Conservation (phyloP, 2,797 vertebrate genomes). For the Synaphobranchus kaupii region DNA sequence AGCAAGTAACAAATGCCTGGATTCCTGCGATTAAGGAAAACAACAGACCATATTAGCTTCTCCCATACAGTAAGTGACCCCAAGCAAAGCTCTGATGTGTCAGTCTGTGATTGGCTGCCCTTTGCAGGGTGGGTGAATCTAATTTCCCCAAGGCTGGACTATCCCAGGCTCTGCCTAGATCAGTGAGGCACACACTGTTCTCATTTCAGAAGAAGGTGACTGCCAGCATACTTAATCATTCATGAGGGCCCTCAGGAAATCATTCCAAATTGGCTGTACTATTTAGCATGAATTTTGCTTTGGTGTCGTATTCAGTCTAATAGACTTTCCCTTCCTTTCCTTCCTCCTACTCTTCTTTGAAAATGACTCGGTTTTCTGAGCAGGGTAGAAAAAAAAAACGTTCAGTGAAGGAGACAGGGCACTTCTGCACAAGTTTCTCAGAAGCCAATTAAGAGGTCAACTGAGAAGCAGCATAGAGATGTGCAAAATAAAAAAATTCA, state of each 20-base stretch:
- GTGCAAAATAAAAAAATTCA: background rate
- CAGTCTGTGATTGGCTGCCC: slow-evolving; percentile 2
- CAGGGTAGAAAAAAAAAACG: background rate
- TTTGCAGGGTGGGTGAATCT: background rate
- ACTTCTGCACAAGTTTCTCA: background rate
- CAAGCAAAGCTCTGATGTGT: background rate
- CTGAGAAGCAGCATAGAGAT: background rate
- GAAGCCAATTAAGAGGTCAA: background rate
- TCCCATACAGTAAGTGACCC: background rate
- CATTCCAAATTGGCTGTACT: slow-evolving; percentile 3
- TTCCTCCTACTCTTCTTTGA: background rate
- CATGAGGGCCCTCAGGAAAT: slow-evolving; percentile 1
- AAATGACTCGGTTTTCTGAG: background rate
- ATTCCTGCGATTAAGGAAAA: slow-evolving; percentile 61
- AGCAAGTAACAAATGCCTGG: slow-evolving; percentile 61
- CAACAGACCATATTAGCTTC: slow-evolving; percentile 20
- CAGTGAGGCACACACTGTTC: background rate
- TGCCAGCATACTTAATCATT: slow-evolving; percentile 1
- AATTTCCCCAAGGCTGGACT: slow-evolving; percentile 16
- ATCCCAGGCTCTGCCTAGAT: background rate
- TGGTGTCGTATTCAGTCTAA: slow-evolving; percentile 1
- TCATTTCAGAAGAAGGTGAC: background rate
- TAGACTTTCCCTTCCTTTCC: background rate
- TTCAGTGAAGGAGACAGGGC: background rate
- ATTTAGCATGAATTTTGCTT: background rate